A percentile compares a stretch with the other conserved stretches of the same genome.
phyloP scores from a whole-genome alignment of 2,888 invertebrate genomes.

The Himalopsyche anomala region DNA sequence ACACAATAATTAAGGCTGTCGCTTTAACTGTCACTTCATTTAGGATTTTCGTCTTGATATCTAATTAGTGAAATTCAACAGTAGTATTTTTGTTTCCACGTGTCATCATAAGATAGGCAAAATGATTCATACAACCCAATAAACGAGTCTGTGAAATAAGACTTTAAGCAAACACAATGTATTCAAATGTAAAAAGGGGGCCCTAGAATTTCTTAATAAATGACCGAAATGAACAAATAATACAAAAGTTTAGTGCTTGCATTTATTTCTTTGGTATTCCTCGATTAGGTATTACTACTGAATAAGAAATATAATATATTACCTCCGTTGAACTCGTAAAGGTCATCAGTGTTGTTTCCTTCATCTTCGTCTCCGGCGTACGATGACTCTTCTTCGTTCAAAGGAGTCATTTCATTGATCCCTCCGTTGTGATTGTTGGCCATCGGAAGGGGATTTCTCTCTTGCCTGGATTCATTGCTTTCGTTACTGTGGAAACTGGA shows the following conservation, averaged over 20 bases:
- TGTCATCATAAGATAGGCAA: no score
- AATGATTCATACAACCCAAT: no score
- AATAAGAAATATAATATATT: background rate
- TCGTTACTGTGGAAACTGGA: slow-evolving; percentile 90
- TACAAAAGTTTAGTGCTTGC: background rate
- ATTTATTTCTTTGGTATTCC: background rate
- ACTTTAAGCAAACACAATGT: background rate
- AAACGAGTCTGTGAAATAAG: background rate
- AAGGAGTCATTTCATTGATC: slow-evolving; percentile 54
- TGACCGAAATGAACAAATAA: no score
- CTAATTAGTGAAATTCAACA: no score
- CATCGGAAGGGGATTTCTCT: slow-evolving; percentile 66
- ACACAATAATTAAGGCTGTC: no score
- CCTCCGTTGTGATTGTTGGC: slow-evolving; percentile 43
- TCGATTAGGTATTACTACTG: background rate
- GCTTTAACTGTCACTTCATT: no score
- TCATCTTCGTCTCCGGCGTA: slow-evolving; percentile 65
- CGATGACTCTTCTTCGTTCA: slow-evolving; percentile 64
- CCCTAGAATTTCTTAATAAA: no score
- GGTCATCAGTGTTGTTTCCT: slow-evolving; percentile 64
- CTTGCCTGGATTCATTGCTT: slow-evolving; percentile 83
- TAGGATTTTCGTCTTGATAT: no score
- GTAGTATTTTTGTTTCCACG: no score
- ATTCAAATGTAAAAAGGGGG: no score
- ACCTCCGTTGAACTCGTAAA: slow-evolving; percentile 63